Evolutionary conservation across 1,140 invertebrate genomes (phyloP), one percentile per base, ranked within the genome.

Genomic region (Drosophila insularis): DNA sequence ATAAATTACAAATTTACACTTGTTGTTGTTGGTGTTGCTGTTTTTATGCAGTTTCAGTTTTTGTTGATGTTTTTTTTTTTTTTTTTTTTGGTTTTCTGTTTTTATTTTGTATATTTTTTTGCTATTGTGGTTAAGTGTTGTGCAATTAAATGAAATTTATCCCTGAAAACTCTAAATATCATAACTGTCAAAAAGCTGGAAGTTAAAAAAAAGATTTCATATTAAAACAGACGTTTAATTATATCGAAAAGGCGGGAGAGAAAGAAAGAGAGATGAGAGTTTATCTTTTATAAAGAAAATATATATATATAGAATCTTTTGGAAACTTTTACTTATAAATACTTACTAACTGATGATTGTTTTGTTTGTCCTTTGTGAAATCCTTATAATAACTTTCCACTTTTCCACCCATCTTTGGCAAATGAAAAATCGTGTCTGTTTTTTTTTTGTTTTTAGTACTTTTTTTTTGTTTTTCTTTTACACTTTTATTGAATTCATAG

Each of bases 401-500:
- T 8, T 6, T 35, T 2, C 10, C 32, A 0, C 2, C 39, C 39
- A 3, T n/a, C n/a, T 40, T 10, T 1, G 7, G 7, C 10, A 35
- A 35, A 35, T 10, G 32, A 11, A 35, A 11, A 2, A 2, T 35
- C 8, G 0, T 6, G 1, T 32, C 2, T 4, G 37, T 40, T 43
- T 43, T 46, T 46, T 46, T 46, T 27, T 43, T 43, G 14, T 46
- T 46, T 46, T 46, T 46, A 21, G 17, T 50, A 37, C 35, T 21
- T 21, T 21, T 50, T 50, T 50, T 46, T 35, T 27, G 37, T 58
- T 71, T 67, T 75, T 76, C 21, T 78, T 71, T 78, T 65, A 78
- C 75, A 78, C 74, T 62, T 78, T 76, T 76, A 78, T 78, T 78
- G 75, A 78, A 78, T 70, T 78, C 63, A 76, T 76, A 76, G 66